Percentiles rank a stretch among this genome's conserved stretches.
phyloP scores from a whole-genome alignment of 2,888 invertebrate genomes.

The Chymomyza fuscimana region DNA sequence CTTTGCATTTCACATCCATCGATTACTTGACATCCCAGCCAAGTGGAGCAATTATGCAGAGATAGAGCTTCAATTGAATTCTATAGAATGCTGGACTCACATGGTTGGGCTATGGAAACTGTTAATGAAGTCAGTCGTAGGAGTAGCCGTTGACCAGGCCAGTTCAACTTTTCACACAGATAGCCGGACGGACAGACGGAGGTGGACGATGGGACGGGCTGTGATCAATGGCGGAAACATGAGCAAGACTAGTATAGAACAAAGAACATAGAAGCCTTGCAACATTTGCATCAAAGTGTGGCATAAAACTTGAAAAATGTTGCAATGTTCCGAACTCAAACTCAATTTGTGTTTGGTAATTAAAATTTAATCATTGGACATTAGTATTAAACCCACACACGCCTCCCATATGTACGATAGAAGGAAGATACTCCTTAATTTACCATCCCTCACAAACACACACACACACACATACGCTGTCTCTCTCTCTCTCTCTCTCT shows the following conservation, averaged over 20 bases:
- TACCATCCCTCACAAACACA: too few species aligned
- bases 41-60: not conserved
- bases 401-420: not conserved
- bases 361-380: conserved; percentile 74
- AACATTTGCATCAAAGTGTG: conserved; percentile 39
- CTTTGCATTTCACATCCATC: not conserved
- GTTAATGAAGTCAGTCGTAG: conserved; percentile 67
- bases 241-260: conserved; percentile 31
- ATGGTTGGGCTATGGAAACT: conserved; percentile 55
- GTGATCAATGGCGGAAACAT: conserved; percentile 30
- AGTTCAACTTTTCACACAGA: not conserved
- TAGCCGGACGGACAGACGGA: not conserved
- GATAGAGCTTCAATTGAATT: conserved; percentile 38
- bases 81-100: not conserved
- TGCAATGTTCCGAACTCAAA: conserved; percentile 44
- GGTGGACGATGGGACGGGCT: not conserved
- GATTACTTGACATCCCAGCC: not conserved
- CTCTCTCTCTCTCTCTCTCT: not conserved
- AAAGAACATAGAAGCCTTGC: not conserved
- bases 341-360: conserved; percentile 70
- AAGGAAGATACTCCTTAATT: too few species aligned
- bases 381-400: conserved; percentile 54
- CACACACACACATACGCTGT: too few species aligned
- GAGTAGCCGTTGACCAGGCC: conserved; percentile 1
- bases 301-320: conserved; percentile 47